A percentile compares a stretch with the other conserved stretches of the same genome.
These are phyloP conservation scores for Halesus radiatus DNA, from an alignment of 1,140 invertebrate genomes.

Conservation along the genomic window DNA sequence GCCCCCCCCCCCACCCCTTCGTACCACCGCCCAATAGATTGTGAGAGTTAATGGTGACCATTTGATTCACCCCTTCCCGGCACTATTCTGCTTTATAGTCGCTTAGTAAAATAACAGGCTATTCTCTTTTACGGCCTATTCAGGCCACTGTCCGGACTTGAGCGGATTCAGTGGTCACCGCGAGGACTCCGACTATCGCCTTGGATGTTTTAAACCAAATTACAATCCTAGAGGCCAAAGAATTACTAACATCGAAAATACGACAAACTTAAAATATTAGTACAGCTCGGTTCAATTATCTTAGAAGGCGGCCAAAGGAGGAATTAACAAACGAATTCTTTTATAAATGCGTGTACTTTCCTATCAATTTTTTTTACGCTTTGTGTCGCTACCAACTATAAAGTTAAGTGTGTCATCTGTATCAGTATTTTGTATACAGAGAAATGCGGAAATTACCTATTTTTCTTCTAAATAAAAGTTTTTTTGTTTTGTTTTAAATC, in stretches of 20 bases:
- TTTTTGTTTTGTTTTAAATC: no score
- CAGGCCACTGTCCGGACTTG: neutral
- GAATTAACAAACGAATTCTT: no score
- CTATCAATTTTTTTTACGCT: no score
- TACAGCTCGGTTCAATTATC: no score
- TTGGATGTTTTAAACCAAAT: conserved; percentile 3
- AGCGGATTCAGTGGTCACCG: neutral
- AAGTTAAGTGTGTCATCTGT: no score
- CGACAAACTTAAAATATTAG: neutral
- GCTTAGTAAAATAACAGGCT: conserved; percentile 40
- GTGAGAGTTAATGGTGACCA: conserved; percentile 33
- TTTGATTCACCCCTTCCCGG: conserved; percentile 9
- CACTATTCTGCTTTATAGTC: conserved; percentile 29
- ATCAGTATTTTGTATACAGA: no score
- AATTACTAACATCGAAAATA: neutral
- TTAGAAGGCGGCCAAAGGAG: no score
- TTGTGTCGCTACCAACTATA: no score
- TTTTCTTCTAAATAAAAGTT: no score
- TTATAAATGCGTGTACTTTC: no score
- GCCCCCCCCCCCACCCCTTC: neutral
- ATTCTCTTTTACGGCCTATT: conserved; percentile 39
- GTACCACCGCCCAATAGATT: neutral
- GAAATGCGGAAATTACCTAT: no score
- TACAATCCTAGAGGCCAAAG: neutral
- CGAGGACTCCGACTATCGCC: neutral